Conservation (phyloP, 2,797 vertebrate species). For the Schizothorax lantsangensis region DNA sequence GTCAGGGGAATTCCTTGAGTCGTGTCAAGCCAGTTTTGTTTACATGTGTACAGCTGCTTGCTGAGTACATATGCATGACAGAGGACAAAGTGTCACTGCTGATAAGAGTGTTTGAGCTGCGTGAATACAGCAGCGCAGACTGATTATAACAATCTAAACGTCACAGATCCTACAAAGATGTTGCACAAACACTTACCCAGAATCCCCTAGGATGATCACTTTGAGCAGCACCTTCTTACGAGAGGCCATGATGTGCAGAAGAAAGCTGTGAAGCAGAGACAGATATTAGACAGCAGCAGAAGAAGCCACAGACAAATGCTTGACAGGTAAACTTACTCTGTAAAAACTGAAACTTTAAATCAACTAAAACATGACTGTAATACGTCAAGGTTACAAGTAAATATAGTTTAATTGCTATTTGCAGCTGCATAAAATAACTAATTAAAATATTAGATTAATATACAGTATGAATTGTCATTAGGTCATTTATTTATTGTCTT, state of each 20-base stretch:
- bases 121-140: too few relatives aligned
- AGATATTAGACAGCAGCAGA: neutral
- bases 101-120: neutral
- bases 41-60: neutral
- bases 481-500: neutral
- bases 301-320: neutral
- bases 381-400: neutral
- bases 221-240: slow-evolving; percentile 70
- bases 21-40: neutral
- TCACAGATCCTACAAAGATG: neutral
- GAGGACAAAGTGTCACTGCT: slow-evolving; percentile 8
- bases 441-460: neutral
- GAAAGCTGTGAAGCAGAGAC: slow-evolving; percentile 40
- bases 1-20: slow-evolving; percentile 35
- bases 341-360: neutral
- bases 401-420: neutral
- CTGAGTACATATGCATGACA: neutral
- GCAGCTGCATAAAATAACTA: neutral
- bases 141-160: slow-evolving; percentile 9
- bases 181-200: slow-evolving; percentile 62
- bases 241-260: slow-evolving; percentile 64
- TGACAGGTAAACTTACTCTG: neutral
- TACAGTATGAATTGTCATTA: neutral
- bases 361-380: neutral
- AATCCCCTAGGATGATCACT: slow-evolving; percentile 70